phyloP scores from a whole-genome alignment of 2,888 invertebrate species.

The Erebia aethiops region DNA sequence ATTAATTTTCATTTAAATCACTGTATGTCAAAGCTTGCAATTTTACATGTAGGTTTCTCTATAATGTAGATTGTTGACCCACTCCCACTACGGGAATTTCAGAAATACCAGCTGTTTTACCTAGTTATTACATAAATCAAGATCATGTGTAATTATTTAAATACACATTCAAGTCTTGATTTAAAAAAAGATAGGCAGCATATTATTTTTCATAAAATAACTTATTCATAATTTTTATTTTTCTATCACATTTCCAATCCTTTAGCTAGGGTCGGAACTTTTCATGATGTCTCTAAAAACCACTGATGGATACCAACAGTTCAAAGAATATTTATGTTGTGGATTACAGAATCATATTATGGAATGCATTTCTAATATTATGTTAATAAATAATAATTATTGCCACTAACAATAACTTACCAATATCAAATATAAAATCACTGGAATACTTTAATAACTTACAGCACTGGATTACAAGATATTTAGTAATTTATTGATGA shows the following conservation, averaged over 20 bases:
- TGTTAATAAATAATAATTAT: slow-evolving; percentile 21
- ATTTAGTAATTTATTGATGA: slow-evolving; percentile 1
- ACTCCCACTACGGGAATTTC: too few relatives aligned
- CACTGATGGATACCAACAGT: slow-evolving; percentile 42
- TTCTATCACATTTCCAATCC: slow-evolving; percentile 9
- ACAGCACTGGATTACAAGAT: slow-evolving; percentile 29
- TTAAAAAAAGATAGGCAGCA: slow-evolving; percentile 39
- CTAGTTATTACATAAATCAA: neutral
- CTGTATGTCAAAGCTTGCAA: too few relatives aligned
- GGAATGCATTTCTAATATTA: slow-evolving; percentile 64
- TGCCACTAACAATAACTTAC: slow-evolving; percentile 49
- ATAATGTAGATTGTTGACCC: too few relatives aligned
- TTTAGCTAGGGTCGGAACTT: neutral
- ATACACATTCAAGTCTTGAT: neutral
- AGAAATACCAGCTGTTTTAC: too few relatives aligned
- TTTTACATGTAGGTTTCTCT: too few relatives aligned
- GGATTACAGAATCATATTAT: slow-evolving; percentile 58
- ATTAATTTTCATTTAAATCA: too few relatives aligned
- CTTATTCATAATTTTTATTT: slow-evolving; percentile 7
- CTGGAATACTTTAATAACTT: slow-evolving; percentile 55
- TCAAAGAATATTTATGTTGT: slow-evolving; percentile 47
- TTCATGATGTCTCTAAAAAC: neutral
- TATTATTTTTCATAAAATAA: slow-evolving; percentile 5
- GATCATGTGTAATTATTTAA: neutral
- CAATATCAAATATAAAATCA: slow-evolving; percentile 60